Evolutionary conservation across 2,113 vertebrate genomes (phyloP), one percentile per base, ranked within the genome.

Genomic region (Phyllostomus discolor): DNA sequence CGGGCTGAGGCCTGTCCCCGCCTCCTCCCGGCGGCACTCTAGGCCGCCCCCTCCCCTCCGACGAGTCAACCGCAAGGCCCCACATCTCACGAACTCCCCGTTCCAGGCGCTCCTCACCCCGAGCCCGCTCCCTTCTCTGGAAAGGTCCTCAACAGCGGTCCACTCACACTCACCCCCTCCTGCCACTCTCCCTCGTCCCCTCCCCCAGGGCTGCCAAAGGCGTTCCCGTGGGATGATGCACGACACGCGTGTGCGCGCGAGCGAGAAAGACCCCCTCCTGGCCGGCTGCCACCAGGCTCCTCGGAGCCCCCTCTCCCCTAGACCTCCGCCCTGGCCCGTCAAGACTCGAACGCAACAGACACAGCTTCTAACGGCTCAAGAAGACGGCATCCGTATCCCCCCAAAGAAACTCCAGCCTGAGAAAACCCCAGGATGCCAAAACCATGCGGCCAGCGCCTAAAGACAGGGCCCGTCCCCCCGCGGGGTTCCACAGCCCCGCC

Each of bases 1-100:
- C 0, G 35, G 1, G 3, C n/a, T 24, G 59, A 11, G 64, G 19
- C 31, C 28, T 28, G 24, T 9, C 9, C 41, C 54, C 2, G 1
- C 7, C 67, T 19, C 4, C 11, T 7, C n/a, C 79, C 38, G n/a
- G 41, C 78, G 22, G 3, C 9, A 0, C 26, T 6, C 24, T 24
- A 2, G 43, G n/a, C 50, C 50, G 38, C 46, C 54, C 12, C 57
- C 41, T 41, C 54, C 46, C 43, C 43, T 41, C 64, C 4, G 33
- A 17, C 22, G 48, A 35, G 41, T 9, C 48, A 10, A 7, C 50
- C 10, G 8, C 16, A 3, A n/a, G n/a, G 22, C 43, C 66, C 67
- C 78, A 16, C 28, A 14, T n/a, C 17, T 14, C 17, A 22, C 48
- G 50, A 78, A 38, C 24, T n/a, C 38, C 41, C 52, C 0, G 3